Evolutionary conservation across 2,113 vertebrate genomes (phyloP), one percentile per base, ranked within the genome.

Genomic region (Amphiprion ocellaris): DNA sequence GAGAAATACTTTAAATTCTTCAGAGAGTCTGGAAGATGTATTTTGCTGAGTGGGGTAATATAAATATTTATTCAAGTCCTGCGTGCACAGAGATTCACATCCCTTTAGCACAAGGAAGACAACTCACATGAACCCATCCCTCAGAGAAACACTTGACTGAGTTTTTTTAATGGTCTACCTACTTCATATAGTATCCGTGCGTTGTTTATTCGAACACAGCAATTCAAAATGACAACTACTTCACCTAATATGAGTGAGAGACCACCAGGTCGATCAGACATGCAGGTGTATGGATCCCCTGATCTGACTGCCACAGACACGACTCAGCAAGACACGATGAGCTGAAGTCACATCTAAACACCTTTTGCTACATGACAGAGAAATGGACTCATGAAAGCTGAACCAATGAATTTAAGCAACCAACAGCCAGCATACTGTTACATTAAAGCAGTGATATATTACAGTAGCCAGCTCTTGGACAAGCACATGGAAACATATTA

Each of bases 1-100:
- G 75, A 83, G 68, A 79, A 86, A 89, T 90, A 72, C 69, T 84
- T 82, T 8, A 50, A 47, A 91, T 91, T 92, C 73, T 70, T 87
- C 59, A 4, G 63, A 74, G 59, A 55, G 85, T 82, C 83, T 86
- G 83, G 77, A 79, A 63, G 75, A 89, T 62, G 41, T 70, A 58
- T 87, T 91, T 84, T 91, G 90, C 88, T 89, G 87, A 90, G 86
- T 89, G 87, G 82, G 82, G 84, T 83, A 88, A 86, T 80, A 83
- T 77, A 90, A 90, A 90, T 92, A 90, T 92, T 92, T 89, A 91
- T 82, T 71, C 52, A 77, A 62, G 71, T 39, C 33, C 47, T 46
- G 84, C 16, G 33, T 87, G 77, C 69, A 64, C 70, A 75, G 30
- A 79, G 68, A 60, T 65, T 71, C 44, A 66, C 71, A 70, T 81